Evolutionary conservation across 2,113 vertebrate species (phyloP), one percentile per base, ranked within the genome.

Genomic region (Grus americana): DNA sequence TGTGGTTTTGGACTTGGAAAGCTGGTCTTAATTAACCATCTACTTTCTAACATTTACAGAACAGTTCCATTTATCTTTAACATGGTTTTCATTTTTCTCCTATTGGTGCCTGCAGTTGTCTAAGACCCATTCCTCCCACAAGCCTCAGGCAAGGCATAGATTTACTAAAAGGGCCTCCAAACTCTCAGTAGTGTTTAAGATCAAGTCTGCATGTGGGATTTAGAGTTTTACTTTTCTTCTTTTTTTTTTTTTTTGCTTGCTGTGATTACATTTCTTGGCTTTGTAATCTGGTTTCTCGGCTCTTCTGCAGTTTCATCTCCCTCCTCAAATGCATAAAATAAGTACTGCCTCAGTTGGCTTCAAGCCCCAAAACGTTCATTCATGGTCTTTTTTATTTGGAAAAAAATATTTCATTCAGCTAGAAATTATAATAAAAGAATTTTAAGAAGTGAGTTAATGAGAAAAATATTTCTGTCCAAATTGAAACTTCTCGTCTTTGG

Each of bases 11-110:
- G 96, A 98, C 95, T 92, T 92, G 82, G 97, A 98, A 97, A 96
- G 93, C 98, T 98, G 98, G 96, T 98, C 97, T 97, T 98, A 98
- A 98, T 98, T 98, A 98, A 90, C 96, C 97, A 98, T 97, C 97
- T 97, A 98, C 98, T 98, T 98, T 98, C 97, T 97, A 98, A 97
- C 97, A 97, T 97, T 98, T 98, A 95, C 97, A 98, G 97, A 98
- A 98, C 92, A 88, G 96, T 97, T 98, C 93, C 61, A 98, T 98
- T 98, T 98, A 98, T 98, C 98, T 98, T 98, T 95, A 98, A 97
- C 97, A 92, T 98, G 98, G 97, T 98, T 98, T 98, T 98, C 98
- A 98, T 98, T 98, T 98, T 97, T 98, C 91, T 96, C 91, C 96
- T 97, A 95, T 97, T 98, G 96, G 94, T 98, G 95, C 97, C 96